Percentiles rank a stretch among this genome's conserved stretches.
These are phyloP conservation scores for Caenorhabditis virilis DNA, from an alignment of 2,888 invertebrate genomes.

Conservation along the genomic window DNA sequence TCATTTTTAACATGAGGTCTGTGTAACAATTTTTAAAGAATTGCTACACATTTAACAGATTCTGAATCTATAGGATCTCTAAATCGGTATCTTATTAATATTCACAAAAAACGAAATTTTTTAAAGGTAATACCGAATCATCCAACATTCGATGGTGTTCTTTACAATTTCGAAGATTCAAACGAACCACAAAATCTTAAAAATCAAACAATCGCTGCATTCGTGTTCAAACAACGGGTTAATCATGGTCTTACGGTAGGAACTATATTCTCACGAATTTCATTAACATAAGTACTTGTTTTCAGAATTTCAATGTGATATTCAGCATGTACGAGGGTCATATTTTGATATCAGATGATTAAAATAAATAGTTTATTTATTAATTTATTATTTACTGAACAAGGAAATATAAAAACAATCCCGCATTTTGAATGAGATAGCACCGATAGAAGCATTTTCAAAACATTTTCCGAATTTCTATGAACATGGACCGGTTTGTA, in stretches of 20 bases:
- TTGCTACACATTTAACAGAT: too few species aligned
- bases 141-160: slow-evolving; percentile 12
- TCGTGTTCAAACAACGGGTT: slow-evolving; percentile 9
- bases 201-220: slow-evolving; percentile 17
- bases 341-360: slow-evolving; percentile 2
- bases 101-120: not conserved
- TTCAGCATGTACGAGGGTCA: not conserved
- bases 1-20: not conserved
- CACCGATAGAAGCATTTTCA: not conserved
- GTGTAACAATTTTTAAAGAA: slow-evolving; percentile 6
- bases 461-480: not conserved
- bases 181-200: too few species aligned
- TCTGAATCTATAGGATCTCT: too few species aligned
- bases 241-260: too few species aligned
- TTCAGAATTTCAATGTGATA: not conserved
- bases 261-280: too few species aligned
- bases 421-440: not conserved
- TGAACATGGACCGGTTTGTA: not conserved
- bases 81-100: not conserved
- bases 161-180: slow-evolving; percentile 23
- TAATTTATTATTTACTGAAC: too few species aligned
- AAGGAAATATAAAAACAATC: too few species aligned
- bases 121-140: slow-evolving; percentile 15
- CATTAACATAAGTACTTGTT: not conserved
- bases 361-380: not conserved